Conservation (phyloP, 30 jellyfish, hydroid and myxozoan genomes). For the Aurelia aurita complex sp. Pacific region DNA sequence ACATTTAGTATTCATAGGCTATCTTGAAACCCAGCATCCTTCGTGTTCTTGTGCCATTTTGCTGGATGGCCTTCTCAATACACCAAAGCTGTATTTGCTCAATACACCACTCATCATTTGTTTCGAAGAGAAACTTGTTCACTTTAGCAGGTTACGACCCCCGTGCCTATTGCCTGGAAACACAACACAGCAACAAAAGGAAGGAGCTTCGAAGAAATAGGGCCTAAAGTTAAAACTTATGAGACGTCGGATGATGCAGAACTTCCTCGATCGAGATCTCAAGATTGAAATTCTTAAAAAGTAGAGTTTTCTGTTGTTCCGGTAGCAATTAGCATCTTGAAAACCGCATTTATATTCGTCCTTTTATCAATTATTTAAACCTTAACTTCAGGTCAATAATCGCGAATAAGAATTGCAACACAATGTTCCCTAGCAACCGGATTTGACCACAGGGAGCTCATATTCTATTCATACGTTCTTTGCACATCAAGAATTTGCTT, state of each 20-base stretch:
- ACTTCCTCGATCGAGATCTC: no score
- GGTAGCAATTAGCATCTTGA: constrained; percentile 32
- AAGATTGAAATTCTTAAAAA: background rate
- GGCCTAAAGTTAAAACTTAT: background rate
- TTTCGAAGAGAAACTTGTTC: background rate
- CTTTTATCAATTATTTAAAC: constrained; percentile 21
- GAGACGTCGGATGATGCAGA: no score
- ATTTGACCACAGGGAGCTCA: constrained; percentile 37
- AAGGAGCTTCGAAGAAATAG: background rate
- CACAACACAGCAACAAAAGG: constrained; percentile 44
- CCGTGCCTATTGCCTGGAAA: constrained; percentile 37
- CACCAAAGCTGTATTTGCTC: background rate
- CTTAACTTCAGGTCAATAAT: constrained; percentile 1
- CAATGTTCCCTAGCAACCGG: constrained; percentile 37
- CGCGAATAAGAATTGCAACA: background rate
- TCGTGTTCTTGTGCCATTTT: background rate
- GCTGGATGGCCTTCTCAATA: background rate
- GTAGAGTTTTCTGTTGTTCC: background rate
- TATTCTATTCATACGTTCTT: background rate
- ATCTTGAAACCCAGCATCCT: background rate
- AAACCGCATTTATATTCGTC: constrained; percentile 39
- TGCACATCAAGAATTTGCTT: no score
- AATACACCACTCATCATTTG: constrained; percentile 2
- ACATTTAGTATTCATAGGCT: no score
- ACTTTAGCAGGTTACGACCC: constrained; percentile 52